These are phyloP conservation scores for Nanger granti DNA, from an alignment of 2,113 vertebrate genomes.

Conservation along the genomic window DNA sequence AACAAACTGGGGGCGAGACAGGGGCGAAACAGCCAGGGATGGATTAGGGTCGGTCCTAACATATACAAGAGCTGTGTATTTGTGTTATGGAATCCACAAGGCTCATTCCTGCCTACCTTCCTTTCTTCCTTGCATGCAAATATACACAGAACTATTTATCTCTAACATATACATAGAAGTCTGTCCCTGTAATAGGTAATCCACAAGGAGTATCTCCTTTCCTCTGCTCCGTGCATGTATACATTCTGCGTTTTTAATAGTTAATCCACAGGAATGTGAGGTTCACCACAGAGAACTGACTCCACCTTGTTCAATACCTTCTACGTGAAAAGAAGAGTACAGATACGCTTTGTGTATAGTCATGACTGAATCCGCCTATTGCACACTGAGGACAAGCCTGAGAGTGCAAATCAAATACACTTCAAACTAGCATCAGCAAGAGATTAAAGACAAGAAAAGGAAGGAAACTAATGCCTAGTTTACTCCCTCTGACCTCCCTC, in stretches of 20 bases:
- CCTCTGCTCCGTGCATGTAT: neutral
- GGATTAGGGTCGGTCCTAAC: neutral
- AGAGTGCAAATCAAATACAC: neutral
- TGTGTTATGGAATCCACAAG: neutral
- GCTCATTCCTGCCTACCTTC: neutral
- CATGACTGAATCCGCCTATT: fast-evolving
- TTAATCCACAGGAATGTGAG: neutral
- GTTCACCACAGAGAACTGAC: neutral
- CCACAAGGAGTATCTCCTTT: neutral
- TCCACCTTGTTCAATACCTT: neutral
- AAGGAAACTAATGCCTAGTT: neutral
- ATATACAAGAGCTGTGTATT: neutral
- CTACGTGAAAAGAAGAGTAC: neutral
- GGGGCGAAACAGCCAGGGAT: neutral
- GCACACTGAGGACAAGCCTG: neutral
- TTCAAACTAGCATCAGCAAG: neutral
- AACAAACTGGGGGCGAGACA: neutral
- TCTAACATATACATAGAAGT: neutral
- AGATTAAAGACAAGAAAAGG: neutral
- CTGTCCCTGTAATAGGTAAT: neutral
- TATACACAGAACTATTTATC: neutral
- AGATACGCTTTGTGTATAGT: too few species aligned
- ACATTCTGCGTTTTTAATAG: neutral
- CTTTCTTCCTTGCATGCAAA: neutral
- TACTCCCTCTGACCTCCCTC: neutral